Evolutionary conservation across 2,113 vertebrate genomes (phyloP), one percentile per base, ranked within the genome.

Genomic region (Lota lota): DNA sequence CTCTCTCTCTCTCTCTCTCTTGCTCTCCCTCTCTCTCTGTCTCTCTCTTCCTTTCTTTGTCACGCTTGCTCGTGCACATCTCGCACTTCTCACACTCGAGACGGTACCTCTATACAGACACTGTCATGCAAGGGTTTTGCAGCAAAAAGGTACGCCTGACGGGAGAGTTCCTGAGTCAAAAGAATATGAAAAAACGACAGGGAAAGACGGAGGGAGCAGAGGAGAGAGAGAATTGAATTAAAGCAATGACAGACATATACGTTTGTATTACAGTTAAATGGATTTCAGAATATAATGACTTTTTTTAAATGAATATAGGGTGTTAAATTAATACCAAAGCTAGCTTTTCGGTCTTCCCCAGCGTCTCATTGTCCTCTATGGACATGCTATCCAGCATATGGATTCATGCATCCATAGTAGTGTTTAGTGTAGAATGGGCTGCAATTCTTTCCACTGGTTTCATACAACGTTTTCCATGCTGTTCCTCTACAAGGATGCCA

Each of bases 231-330:
- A 47, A 47, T 47, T 11, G 40, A 12, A 12, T 12, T 47, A 47
- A 10, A 47, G 40, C 40, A 47, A 47, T 75, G 69, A 36, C 8
- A 64, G 71, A 84, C 84, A 88, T 85, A 87, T 81, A 83, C 59
- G 72, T 70, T 79, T 73, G 60, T 87, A 87, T 88, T 83, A 78
- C 84, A 85, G 85, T 84, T 80, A 56, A 56, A 56, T 18, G 5
- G 53, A 18, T 18, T 56, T 18, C 53, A 87, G 75, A 82, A 12
- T 47, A 47, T 8, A 8, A 47, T 8, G 40, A 47, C n/a, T 33
- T 1, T 12, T 47, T 47, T 47, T 5, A 8, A 47, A 78, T 79
- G 80, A 86, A 88, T 86, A 75, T 86, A 86, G 72, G 82, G 54
- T 17, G 77, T 70, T 84, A 76, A 84, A 85, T 86, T 83, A 70